Percentiles rank a stretch among this genome's conserved stretches.
phyloP scores from a whole-genome alignment of 2,113 vertebrate genomes.

The Amphilophus citrinellus region DNA sequence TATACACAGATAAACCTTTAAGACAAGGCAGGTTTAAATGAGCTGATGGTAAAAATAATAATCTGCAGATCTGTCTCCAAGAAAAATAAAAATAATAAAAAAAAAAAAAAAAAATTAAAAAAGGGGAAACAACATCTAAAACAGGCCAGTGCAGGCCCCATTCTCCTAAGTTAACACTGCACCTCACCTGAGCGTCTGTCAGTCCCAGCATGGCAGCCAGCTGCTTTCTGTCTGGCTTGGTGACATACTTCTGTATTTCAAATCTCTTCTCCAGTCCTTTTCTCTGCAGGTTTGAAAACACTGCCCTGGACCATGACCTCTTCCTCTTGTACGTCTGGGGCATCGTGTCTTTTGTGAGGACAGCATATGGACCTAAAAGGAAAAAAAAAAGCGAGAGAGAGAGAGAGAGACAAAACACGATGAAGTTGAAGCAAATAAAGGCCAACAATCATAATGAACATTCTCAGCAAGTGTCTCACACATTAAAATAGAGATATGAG shows the following conservation, averaged over 20 bases:
- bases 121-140: background rate
- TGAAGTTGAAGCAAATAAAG: background rate
- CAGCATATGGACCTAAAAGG: slow-evolving; percentile 91
- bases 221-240: slow-evolving; percentile 98
- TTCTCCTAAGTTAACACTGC: background rate
- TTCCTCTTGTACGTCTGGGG: slow-evolving; percentile 99
- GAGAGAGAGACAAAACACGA: slow-evolving; percentile 3
- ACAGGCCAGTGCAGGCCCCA: background rate
- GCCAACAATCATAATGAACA: background rate
- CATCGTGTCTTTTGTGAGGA: slow-evolving; percentile 98
- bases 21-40: background rate
- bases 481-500: slow-evolving; percentile 17
- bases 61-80: background rate
- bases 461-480: slow-evolving; percentile 24
- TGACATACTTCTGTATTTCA: slow-evolving; percentile 99
- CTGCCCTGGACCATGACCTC: slow-evolving; percentile 96
- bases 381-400: slow-evolving; percentile 27
- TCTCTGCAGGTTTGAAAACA: slow-evolving; percentile 98
- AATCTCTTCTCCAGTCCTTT: slow-evolving; percentile 98
- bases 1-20: rapidly evolving
- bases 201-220: slow-evolving; percentile 97
- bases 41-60: background rate
- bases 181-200: slow-evolving; percentile 94
- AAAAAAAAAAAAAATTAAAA: background rate
- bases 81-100: background rate